phyloP scores from a whole-genome alignment of 2,888 invertebrate species.

The Theretra japonica region DNA sequence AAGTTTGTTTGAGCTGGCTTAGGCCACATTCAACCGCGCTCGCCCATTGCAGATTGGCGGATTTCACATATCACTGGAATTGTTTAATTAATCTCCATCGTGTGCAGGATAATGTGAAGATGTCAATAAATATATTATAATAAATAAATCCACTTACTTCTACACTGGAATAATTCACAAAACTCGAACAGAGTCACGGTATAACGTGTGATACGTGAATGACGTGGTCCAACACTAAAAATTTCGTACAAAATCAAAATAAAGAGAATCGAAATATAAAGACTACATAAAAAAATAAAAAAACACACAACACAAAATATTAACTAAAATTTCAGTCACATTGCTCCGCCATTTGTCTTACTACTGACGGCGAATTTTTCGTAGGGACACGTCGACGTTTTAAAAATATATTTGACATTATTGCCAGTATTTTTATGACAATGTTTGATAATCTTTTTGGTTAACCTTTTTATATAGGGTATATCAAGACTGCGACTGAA shows the following conservation, averaged over 20 bases:
- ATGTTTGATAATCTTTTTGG: neutral
- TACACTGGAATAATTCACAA: conserved; percentile 2
- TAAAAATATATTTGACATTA: conserved; percentile 34
- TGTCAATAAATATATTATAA: neutral
- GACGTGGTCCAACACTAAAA: conserved; percentile 65
- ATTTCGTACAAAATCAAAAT: conserved; percentile 77
- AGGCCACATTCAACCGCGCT: neutral
- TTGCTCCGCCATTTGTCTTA: conserved; percentile 72
- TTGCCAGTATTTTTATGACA: conserved; percentile 36
- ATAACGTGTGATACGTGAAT: conserved; percentile 45
- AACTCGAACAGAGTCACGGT: conserved; percentile 56
- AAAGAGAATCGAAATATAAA: conserved; percentile 62
- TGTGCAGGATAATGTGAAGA: too few species aligned
- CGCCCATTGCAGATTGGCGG: neutral
- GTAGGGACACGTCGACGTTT: conserved; percentile 41
- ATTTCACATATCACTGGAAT: too few species aligned
- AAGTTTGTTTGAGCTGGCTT: too few species aligned
- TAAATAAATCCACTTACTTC: conserved; percentile 24
- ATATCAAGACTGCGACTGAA: too few species aligned
- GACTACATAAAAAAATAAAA: conserved; percentile 79
- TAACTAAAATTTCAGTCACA: conserved; percentile 82
- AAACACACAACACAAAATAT: conserved; percentile 83
- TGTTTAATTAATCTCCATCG: too few species aligned
- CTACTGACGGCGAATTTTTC: conserved; percentile 55
- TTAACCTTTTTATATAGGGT: too few species aligned